Evolutionary conservation across 2,888 invertebrate genomes (phyloP).

Genomic region (Ditylenchus weischeri): DNA sequence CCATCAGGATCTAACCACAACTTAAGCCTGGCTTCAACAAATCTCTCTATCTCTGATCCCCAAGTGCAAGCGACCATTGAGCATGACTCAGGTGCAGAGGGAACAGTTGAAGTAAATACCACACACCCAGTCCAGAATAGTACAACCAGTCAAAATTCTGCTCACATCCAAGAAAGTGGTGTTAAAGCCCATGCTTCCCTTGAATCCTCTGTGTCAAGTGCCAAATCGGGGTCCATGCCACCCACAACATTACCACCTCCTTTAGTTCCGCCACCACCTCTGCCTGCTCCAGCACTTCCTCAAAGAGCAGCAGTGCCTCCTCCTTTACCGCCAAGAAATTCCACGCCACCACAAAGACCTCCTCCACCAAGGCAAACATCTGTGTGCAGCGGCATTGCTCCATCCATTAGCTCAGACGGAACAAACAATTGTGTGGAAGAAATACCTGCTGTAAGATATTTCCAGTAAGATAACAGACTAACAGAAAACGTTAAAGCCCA

Average conservation of each 20-base stretch:
- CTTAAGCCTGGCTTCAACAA: not conserved
- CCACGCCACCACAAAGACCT: constrained; percentile 21
- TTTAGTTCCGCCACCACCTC: constrained; percentile 20
- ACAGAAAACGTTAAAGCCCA: no score
- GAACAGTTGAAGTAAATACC: not conserved
- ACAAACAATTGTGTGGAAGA: not conserved
- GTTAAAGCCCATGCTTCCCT: not conserved
- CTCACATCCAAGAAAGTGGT: constrained; percentile 6
- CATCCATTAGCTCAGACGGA: constrained; percentile 14
- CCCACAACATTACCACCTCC: constrained; percentile 14
- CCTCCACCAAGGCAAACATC: constrained; percentile 16
- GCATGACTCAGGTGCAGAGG: no score
- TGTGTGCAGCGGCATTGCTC: constrained; percentile 16
- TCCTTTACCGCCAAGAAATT: constrained; percentile 20
- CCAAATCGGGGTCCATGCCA: not conserved
- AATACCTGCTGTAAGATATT: no score
- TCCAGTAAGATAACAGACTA: no score
- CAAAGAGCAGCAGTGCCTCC: constrained; percentile 29
- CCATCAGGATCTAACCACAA: constrained; percentile 43
- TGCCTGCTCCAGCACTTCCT: constrained; percentile 30
- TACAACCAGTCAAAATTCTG: constrained; percentile 5
- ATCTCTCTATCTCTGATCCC: not conserved
- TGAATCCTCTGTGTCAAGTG: not conserved
- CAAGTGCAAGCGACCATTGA: not conserved
- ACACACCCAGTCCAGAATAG: not conserved